phyloP scores from a whole-genome alignment of 2,888 invertebrate species.

The Rhingia campestris region DNA sequence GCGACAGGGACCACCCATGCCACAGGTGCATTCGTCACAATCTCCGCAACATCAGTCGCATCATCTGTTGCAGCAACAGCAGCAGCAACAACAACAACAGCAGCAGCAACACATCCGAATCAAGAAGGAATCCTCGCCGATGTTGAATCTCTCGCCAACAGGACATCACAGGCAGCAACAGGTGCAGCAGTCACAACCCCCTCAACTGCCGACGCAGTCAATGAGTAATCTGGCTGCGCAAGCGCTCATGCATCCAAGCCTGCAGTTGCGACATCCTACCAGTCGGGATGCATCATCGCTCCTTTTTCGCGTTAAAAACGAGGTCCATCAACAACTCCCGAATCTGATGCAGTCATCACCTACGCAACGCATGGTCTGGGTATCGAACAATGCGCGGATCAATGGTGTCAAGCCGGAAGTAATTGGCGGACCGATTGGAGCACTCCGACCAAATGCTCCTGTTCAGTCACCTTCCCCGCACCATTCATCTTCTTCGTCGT shows the following conservation, averaged over 20 bases:
- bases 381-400: slow-evolving; percentile 85
- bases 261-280: slow-evolving; percentile 83
- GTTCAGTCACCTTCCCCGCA: slow-evolving; percentile 81
- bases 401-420: slow-evolving; percentile 93
- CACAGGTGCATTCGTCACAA: slow-evolving; percentile 76
- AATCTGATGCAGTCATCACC: slow-evolving; percentile 81
- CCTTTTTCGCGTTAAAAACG: slow-evolving; percentile 82
- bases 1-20: slow-evolving; percentile 73
- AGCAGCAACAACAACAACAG: slow-evolving; percentile 76
- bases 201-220: slow-evolving; percentile 78
- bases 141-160: slow-evolving; percentile 75
- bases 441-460: slow-evolving; percentile 78
- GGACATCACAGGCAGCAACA: slow-evolving; percentile 77
- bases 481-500: slow-evolving; percentile 81
- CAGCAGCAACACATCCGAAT: slow-evolving; percentile 80
- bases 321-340: slow-evolving; percentile 81
- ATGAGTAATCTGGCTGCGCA: slow-evolving; percentile 78
- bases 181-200: slow-evolving; percentile 77
- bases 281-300: slow-evolving; percentile 82
- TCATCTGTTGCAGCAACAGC: slow-evolving; percentile 77
- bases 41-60: slow-evolving; percentile 80
- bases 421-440: slow-evolving; percentile 85
- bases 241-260: slow-evolving; percentile 82
- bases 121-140: slow-evolving; percentile 80
- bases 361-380: slow-evolving; percentile 84